phyloP scores from a whole-genome alignment of 37 sponge, comb jelly and placozoan species.

The Hexactinellida sp. region DNA sequence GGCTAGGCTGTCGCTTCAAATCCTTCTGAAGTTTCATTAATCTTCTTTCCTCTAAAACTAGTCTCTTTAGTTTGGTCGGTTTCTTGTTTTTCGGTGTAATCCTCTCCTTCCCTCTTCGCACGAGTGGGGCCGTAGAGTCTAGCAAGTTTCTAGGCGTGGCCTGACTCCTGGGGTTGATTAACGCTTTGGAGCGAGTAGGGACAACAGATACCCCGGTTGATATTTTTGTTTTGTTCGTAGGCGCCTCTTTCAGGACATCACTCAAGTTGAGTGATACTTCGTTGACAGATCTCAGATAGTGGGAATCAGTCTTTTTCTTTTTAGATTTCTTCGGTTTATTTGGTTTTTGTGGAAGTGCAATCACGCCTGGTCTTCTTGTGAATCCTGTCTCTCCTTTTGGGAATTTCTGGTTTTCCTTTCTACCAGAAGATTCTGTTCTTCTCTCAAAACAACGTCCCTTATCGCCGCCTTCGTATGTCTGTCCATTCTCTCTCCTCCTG shows the following conservation, averaged over 20 bases:
- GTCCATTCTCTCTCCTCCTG: too few relatives aligned
- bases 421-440: too few relatives aligned
- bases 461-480: too few relatives aligned
- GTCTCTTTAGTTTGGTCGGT: slow-evolving; percentile 61
- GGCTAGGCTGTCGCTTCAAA: background rate
- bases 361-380: background rate
- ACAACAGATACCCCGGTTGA: background rate
- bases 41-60: slow-evolving; percentile 16
- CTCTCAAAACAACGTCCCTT: too few relatives aligned
- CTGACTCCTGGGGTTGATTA: background rate
- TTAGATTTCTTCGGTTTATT: background rate
- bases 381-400: background rate
- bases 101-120: slow-evolving; percentile 78
- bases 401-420: too few relatives aligned
- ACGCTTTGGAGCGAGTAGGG: background rate
- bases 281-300: background rate
- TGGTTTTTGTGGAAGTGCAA: background rate
- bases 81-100: slow-evolving; percentile 67
- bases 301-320: background rate
- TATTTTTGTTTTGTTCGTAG: background rate
- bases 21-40: background rate
- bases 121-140: slow-evolving; percentile 74
- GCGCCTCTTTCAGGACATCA: background rate
- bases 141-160: slow-evolving; percentile 42
- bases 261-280: background rate